Evolutionary conservation across 2,113 vertebrate genomes (phyloP).

Genomic region (Raja brachyura): DNA sequence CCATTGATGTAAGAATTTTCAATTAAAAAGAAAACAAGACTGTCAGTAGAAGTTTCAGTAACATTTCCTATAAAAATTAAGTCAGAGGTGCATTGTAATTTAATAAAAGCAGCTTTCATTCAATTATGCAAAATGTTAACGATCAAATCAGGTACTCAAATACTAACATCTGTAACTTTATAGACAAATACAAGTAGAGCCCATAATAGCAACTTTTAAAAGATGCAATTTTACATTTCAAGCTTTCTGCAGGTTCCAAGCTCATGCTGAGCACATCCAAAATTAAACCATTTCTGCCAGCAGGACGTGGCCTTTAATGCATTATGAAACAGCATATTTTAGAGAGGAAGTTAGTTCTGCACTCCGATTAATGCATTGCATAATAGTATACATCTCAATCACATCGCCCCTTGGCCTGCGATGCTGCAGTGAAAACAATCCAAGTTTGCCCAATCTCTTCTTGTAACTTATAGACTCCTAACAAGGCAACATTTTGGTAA

Average conservation of each 20-base stretch:
- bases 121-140: not conserved
- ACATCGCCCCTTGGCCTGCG: no score
- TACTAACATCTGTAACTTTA: not conserved
- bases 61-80: not conserved
- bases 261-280: not conserved
- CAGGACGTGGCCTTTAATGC: no score
- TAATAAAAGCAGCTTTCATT: not conserved
- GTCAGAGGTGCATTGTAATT: not conserved
- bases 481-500: no score
- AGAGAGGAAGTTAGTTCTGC: no score
- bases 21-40: not conserved
- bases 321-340: no score
- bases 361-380: no score
- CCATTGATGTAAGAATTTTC: not conserved
- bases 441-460: no score
- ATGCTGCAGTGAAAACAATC: no score
- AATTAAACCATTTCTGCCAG: no score
- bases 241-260: not conserved
- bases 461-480: no score
- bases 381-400: no score
- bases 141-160: not conserved
- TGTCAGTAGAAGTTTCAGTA: not conserved
- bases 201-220: not conserved
- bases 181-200: not conserved
- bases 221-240: not conserved